Base-by-base conservation (phyloP, 2,113 vertebrate species). In the Setophaga petechia region DNA sequence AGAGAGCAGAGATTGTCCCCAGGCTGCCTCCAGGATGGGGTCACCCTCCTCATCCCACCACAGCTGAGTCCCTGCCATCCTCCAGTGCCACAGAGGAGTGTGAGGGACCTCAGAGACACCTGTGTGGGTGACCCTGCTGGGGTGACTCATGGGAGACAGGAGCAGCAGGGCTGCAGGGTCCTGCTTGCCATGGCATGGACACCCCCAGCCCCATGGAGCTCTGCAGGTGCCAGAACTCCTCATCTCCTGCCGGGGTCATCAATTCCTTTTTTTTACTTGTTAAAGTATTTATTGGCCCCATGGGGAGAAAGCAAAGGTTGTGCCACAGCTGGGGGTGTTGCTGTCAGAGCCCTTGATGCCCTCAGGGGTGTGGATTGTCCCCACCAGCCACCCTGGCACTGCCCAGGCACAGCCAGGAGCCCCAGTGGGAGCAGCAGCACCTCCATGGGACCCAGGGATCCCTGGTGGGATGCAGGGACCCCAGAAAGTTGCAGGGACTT, bases 181-280 rank as follows among this genome's bases (percentile, higher is more conserved):
- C 8, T 54, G 5, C 57, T 25, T 39, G 23, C 59, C 9, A 1
- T 6, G 55, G 57, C 15, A 28, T 39, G 52, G 51, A 17, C 52
- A 16, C 31, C 8, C 4, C 2, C 35, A 15, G 19, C 54, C 43
- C 44, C 30, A 2, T 1, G 5, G 2, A 14, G 0, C 21, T 3
- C 69, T 24, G 47, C 37, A 11, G 18, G 7, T 1, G 2, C 44
- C 19, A 14, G 37, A 52, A 23, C 61, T 27, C 74, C 61, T 27
- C 74, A 7, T 4, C 55, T 72, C 79, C 84, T 28, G 16, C 33
- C 2, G 4, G 37, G 28, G 13, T 10, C 17, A 81, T 23, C 0
- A 3, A 49, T 49, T 65, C 15, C 2, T 31, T 35, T 11, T 15
- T 24, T 33, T 18, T 11, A 28, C 31, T 37, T 21, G 4, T 66